Evolutionary conservation across 2,888 invertebrate species (phyloP).

Genomic region (Orchestes rusci): DNA sequence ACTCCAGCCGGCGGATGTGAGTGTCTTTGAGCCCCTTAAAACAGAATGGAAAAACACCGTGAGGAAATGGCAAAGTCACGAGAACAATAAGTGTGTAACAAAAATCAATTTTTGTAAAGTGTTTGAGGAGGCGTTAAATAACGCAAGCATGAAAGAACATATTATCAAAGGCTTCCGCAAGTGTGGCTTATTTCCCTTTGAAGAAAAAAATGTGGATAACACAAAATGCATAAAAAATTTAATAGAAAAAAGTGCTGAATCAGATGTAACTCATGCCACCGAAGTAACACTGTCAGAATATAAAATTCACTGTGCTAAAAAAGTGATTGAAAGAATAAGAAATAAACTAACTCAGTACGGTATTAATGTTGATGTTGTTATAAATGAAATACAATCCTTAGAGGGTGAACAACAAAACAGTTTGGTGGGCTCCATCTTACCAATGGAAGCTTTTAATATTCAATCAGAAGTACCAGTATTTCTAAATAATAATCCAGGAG

Average conservation of each 20-base stretch:
- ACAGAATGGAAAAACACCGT: neutral
- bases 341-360: too few species aligned
- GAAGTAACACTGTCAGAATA: too few species aligned
- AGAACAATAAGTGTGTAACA: conserved; percentile 15
- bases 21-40: conserved; percentile 23
- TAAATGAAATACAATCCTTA: neutral
- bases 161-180: neutral
- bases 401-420: neutral
- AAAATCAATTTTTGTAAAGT: neutral
- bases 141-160: neutral
- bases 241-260: too few species aligned
- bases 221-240: neutral
- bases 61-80: neutral
- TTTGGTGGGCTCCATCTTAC: too few species aligned
- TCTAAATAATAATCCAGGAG: too few species aligned
- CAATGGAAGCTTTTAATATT: too few species aligned
- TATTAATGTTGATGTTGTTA: neutral
- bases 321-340: too few species aligned
- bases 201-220: neutral
- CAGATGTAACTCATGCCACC: too few species aligned
- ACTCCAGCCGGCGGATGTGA: conserved; percentile 30
- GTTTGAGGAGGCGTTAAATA: neutral
- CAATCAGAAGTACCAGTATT: neutral
- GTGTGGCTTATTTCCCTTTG: neutral
- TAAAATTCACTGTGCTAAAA: too few species aligned